These are phyloP conservation scores for Pungitius pungitius DNA, from an alignment of 2,113 vertebrate species.

Conservation along the genomic window DNA sequence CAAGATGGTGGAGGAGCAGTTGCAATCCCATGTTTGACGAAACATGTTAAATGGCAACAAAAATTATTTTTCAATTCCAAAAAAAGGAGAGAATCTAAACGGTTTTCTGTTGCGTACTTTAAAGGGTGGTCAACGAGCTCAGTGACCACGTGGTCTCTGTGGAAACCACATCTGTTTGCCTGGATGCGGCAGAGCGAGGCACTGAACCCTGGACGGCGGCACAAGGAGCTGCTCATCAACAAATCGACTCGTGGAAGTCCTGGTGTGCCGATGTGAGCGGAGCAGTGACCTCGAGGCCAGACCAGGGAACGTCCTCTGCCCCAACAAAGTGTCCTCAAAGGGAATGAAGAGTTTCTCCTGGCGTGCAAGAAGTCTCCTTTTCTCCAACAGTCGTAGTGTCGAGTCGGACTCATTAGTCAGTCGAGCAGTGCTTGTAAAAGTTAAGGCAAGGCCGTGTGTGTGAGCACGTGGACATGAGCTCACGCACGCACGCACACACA, in stretches of 20 bases:
- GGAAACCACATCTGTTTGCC: constrained; percentile 11
- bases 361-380: constrained; percentile 2
- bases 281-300: background rate
- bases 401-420: background rate
- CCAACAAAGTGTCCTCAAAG: background rate
- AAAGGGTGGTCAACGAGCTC: constrained; percentile 35
- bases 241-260: constrained; percentile 5
- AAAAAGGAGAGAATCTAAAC: constrained; percentile 7
- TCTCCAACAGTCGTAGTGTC: constrained; percentile 12
- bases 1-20: constrained; percentile 32
- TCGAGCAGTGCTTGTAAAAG: constrained; percentile 28
- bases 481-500: background rate
- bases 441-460: constrained; percentile 58
- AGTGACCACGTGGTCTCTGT: background rate
- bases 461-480: background rate
- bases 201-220: constrained; percentile 20
- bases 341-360: background rate
- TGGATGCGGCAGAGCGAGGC: constrained; percentile 8
- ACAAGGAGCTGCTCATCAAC: background rate
- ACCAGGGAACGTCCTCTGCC: background rate
- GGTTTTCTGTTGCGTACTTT: constrained; percentile 3
- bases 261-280: background rate
- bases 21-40: constrained; percentile 20
- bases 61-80: constrained; percentile 33
- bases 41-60: constrained; percentile 34